These are phyloP conservation scores for Ophiodon elongatus DNA, from an alignment of 2,113 vertebrate genomes.

Conservation along the genomic window DNA sequence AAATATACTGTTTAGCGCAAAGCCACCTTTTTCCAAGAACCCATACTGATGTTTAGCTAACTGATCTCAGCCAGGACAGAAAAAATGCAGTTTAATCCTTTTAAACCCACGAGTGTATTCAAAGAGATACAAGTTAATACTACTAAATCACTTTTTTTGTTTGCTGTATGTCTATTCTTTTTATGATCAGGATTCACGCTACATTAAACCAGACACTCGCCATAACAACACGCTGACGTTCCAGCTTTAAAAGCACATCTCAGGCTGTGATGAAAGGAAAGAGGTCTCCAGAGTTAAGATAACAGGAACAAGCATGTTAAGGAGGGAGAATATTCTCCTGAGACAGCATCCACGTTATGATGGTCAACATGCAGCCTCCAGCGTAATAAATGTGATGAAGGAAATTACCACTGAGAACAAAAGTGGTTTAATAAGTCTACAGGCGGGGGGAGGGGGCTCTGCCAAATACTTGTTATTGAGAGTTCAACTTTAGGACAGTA, in stretches of 20 bases:
- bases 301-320: constrained; percentile 61
- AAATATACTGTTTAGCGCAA: constrained; percentile 3
- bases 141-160: background rate
- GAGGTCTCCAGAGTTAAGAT: constrained; percentile 52
- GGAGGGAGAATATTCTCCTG: constrained; percentile 39
- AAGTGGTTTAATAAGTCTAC: constrained; percentile 4
- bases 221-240: constrained; percentile 25
- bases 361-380: constrained; percentile 18
- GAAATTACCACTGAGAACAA: background rate
- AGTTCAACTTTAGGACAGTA: constrained; percentile 55
- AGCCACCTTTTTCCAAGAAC: constrained; percentile 22
- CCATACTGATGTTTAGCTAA: constrained; percentile 15
- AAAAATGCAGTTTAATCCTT: constrained; percentile 42
- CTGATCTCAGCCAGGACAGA: constrained; percentile 34
- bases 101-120: constrained; percentile 32
- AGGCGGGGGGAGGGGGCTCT: background rate
- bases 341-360: constrained; percentile 28
- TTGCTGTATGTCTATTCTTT: constrained; percentile 16
- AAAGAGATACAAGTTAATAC: constrained; percentile 29
- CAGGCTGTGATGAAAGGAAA: constrained; percentile 58
- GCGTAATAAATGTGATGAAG: constrained; percentile 1
- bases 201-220: constrained; percentile 39
- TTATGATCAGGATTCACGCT: constrained; percentile 43
- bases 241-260: constrained; percentile 31
- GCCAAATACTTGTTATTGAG: background rate